A percentile compares a stretch with the other conserved stretches of the same genome.
Evolutionary conservation across 2,888 invertebrate species (phyloP).

Genomic region (Hipparchia semele): DNA sequence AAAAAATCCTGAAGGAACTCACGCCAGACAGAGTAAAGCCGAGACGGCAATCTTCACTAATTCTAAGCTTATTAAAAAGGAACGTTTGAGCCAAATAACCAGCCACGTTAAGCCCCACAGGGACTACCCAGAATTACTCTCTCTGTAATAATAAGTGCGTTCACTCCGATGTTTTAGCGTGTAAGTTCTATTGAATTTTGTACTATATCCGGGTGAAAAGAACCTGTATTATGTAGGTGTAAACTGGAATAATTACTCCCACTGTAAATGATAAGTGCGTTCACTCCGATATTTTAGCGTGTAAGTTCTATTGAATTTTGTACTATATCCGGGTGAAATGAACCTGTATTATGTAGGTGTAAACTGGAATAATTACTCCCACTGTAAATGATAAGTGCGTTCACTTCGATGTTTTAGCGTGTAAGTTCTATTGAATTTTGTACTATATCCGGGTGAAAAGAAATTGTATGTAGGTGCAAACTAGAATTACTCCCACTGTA

Average conservation of each 20-base stretch:
- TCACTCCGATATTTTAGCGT: conserved; percentile 11
- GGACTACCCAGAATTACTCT: conserved; percentile 17
- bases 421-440: background rate
- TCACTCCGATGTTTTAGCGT: conserved; percentile 26
- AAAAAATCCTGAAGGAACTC: background rate
- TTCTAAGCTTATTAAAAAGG: conserved; percentile 34
- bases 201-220: conserved; percentile 1
- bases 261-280: too few species aligned
- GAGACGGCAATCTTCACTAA: conserved; percentile 33
- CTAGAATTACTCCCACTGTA: too few species aligned
- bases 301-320: background rate
- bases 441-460: conserved; percentile 1
- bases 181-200: background rate
- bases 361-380: too few species aligned
- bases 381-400: too few species aligned
- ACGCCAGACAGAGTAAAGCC: conserved; percentile 23
- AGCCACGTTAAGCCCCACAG: conserved; percentile 16
- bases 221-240: too few species aligned
- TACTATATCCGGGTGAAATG: conserved; percentile 1
- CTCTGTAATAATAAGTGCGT: conserved; percentile 28
- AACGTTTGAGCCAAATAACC: conserved; percentile 24
- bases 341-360: too few species aligned
- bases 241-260: too few species aligned
- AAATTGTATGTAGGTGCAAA: too few species aligned
- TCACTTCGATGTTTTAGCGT: conserved; percentile 10